Evolutionary conservation across 1,140 invertebrate species (phyloP), one percentile per base, ranked within the genome.

Genomic region (Dendroctonus valens): DNA sequence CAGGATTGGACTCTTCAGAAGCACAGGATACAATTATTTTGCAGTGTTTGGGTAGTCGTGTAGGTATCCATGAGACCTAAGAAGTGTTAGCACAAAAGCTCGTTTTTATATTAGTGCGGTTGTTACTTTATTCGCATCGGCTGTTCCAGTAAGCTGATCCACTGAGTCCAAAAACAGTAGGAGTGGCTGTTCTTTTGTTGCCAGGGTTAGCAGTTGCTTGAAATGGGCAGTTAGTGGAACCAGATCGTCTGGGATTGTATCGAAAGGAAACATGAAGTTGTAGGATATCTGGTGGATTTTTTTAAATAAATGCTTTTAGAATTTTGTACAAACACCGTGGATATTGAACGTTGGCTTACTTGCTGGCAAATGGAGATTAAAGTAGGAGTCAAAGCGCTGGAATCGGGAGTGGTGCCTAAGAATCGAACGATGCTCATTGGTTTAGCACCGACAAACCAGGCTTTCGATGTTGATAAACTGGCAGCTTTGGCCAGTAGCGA

Each of bases 391-490:
- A 98, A 84, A 46, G 94, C 93, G 67, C 93, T 97, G 67, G 93
- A 96, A 75, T 98, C 96, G 8, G 97, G 96, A 7, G 96, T 98
- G 6, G 97, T 99, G 11, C 97, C 97, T 8, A 98, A 84, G 78
- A 98, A 99, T 69, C 96, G 83, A 38, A 98, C 87, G 62, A 98
- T 87, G 75, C 93, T 89, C 5, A 97, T 87, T 5, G 96, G 93
- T 70, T 89, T 87, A 5, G 85, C 86, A 9, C 84, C 85, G 42
- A 81, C 76, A 58, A 94, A 88, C 92, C 92, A 94, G 40, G 82
- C 82, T 15, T 80, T 83, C 38, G 79, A 80, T 8, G 89, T 86
- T 0, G 84, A 85, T 78, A 93, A 84, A 55, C 92, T 91, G 4
- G 95, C 93, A 64, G 91, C 91, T 83, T 97, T 97, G 5, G 97